Conservation (phyloP, 2,113 vertebrate genomes). For the Lasiurus cinereus region DNA sequence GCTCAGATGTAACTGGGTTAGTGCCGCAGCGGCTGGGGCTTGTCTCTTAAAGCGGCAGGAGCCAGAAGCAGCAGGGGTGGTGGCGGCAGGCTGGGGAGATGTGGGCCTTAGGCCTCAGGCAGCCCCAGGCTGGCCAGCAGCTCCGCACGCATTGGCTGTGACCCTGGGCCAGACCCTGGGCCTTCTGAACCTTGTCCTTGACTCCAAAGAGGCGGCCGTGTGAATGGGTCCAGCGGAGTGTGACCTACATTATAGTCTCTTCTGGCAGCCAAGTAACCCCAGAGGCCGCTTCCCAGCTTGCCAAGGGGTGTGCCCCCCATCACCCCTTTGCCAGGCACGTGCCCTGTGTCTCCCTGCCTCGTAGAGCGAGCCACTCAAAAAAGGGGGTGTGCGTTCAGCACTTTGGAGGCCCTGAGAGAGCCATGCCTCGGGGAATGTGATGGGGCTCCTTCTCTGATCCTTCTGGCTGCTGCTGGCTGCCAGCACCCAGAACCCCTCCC, state of each 20-base stretch:
- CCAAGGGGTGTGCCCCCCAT: neutral
- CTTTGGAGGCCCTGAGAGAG: neutral
- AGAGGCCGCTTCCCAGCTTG: neutral
- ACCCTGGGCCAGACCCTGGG: neutral
- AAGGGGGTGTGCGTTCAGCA: neutral
- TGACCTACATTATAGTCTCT: neutral
- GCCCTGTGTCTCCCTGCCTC: neutral
- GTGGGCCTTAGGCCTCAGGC: neutral
- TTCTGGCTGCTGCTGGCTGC: neutral
- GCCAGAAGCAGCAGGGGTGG: neutral
- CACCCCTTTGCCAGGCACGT: neutral
- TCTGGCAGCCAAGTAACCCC: neutral
- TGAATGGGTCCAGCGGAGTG: fast-evolving
- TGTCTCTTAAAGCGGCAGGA: neutral
- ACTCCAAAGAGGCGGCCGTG: neutral
- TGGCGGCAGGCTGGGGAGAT: neutral
- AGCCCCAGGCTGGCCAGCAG: neutral
- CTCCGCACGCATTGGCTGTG: neutral
- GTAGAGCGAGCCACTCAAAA: neutral
- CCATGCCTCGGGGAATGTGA: neutral
- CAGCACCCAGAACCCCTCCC: neutral
- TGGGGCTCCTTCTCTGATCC: no score
- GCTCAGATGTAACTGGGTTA: slow-evolving; percentile 52
- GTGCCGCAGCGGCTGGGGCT: neutral
- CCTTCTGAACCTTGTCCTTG: neutral